Evolutionary conservation across 1,140 invertebrate species (phyloP).

Genomic region (Lepidurus arcticus): DNA sequence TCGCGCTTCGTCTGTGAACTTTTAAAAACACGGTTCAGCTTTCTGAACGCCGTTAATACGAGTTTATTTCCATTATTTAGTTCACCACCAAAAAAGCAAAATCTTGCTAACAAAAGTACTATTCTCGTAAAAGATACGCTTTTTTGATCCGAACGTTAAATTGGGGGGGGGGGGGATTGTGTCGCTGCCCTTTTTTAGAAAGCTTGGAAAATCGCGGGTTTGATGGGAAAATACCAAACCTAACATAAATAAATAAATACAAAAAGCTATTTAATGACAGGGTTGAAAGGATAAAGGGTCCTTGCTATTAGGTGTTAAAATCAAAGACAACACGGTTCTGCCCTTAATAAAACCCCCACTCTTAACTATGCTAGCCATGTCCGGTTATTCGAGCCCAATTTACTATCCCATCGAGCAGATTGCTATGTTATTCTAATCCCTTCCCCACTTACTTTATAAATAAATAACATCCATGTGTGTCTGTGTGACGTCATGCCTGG

Average conservation of each 20-base stretch:
- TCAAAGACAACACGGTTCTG: slow-evolving; percentile 1
- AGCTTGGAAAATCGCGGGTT: too few species aligned
- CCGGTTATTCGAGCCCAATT: slow-evolving; percentile 7
- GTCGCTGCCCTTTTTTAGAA: too few species aligned
- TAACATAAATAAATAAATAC: neutral
- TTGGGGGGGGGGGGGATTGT: too few species aligned
- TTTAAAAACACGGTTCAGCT: too few species aligned
- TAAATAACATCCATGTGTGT: slow-evolving; percentile 13
- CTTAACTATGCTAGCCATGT: neutral
- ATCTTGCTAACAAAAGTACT: neutral
- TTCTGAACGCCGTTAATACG: too few species aligned
- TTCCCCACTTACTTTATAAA: slow-evolving; percentile 16
- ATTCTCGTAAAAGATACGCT: neutral
- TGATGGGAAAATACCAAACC: too few species aligned
- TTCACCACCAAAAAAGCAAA: neutral
- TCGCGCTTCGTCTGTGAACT: neutral
- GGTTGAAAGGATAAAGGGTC: neutral
- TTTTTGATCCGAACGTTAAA: too few species aligned
- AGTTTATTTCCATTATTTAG: neutral
- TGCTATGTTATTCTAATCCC: slow-evolving; percentile 13
- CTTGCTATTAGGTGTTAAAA: slow-evolving; percentile 4
- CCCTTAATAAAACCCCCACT: neutral
- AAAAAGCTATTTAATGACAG: neutral
- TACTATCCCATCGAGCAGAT: slow-evolving; percentile 7
- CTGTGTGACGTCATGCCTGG: neutral